Evolutionary conservation across 2,113 vertebrate genomes (phyloP).

Genomic region (Oreotrochilus melanogaster): DNA sequence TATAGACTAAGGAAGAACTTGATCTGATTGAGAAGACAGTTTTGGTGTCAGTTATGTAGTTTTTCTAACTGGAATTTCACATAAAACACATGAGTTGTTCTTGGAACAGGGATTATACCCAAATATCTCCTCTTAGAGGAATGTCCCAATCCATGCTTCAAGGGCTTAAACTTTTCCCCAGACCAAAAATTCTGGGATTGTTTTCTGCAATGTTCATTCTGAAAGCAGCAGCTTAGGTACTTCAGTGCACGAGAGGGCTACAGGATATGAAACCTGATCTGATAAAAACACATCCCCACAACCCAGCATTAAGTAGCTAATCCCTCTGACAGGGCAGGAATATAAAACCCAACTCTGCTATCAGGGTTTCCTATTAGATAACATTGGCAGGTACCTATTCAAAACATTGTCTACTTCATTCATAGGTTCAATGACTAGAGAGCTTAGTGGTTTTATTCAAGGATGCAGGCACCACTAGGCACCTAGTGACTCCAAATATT

Average conservation of each 20-base stretch:
- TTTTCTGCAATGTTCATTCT: neutral
- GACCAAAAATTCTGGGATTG: neutral
- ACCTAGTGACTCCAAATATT: neutral
- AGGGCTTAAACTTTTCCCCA: neutral
- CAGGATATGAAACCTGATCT: neutral
- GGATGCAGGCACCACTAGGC: neutral
- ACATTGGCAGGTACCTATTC: neutral
- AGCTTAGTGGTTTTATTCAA: neutral
- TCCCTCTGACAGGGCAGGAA: neutral
- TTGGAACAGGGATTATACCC: neutral
- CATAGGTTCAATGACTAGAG: neutral
- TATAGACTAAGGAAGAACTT: neutral
- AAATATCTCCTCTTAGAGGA: neutral
- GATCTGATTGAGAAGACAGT: neutral
- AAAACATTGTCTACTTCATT: neutral
- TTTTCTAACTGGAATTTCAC: neutral
- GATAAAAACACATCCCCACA: neutral
- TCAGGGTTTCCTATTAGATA: neutral
- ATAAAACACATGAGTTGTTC: neutral
- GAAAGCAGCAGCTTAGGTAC: neutral
- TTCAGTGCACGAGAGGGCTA: neutral
- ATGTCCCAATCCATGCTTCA: neutral
- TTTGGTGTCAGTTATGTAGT: neutral
- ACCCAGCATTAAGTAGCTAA: neutral
- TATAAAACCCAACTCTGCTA: neutral